These are phyloP conservation scores for Caenorhabditis brenneri DNA, from an alignment of 1,140 invertebrate species.

Conservation along the genomic window DNA sequence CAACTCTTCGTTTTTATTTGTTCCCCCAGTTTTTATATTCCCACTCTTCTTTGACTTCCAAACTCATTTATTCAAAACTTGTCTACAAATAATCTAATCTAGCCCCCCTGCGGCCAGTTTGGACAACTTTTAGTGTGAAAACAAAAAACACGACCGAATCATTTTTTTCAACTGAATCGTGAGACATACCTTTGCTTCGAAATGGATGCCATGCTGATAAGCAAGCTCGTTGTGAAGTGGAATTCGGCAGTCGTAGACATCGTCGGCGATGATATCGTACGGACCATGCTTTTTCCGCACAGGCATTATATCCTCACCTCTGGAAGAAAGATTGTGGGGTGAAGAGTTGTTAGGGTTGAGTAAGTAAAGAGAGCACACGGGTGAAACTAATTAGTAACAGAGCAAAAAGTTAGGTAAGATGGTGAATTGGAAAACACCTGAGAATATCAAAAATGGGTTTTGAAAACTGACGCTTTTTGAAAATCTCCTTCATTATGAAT, in stretches of 20 bases:
- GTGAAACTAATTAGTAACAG: no score
- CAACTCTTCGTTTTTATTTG: no score
- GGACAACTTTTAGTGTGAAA: not conserved
- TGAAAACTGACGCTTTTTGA: not conserved
- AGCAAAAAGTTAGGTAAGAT: not conserved
- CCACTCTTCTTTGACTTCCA: not conserved
- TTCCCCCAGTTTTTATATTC: no score
- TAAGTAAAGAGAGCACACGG: no score
- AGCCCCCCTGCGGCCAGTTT: not conserved
- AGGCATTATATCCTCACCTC: conserved; percentile 48
- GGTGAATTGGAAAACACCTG: not conserved
- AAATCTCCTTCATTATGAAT: no score
- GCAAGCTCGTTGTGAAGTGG: conserved; percentile 92
- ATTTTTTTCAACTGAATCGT: no score
- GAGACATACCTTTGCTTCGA: conserved; percentile 87
- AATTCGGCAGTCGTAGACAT: conserved; percentile 90
- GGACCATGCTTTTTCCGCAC: conserved; percentile 55
- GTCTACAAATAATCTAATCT: conserved; percentile 13
- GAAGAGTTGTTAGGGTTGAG: not conserved
- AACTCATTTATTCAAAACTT: not conserved
- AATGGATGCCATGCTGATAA: conserved; percentile 92
- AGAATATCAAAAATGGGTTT: not conserved
- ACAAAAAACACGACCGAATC: no score
- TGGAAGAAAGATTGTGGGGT: not conserved
- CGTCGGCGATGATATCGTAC: conserved; percentile 91